Evolutionary conservation across 1,140 invertebrate species (phyloP).

Genomic region (Cecropterus lyciades): DNA sequence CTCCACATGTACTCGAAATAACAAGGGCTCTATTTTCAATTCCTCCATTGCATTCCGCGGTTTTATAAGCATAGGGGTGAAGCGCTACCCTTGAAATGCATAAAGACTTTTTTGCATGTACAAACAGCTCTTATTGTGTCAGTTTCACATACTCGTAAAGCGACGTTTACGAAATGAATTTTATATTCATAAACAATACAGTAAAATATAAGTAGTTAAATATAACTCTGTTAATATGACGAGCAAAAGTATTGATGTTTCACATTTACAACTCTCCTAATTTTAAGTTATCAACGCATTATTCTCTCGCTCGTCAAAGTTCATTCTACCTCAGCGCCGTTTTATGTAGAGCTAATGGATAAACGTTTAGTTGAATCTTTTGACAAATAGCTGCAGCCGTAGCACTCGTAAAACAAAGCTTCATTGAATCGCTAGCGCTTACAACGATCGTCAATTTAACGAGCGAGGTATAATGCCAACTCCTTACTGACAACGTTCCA

Average conservation of each 20-base stretch:
- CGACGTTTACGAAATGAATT: constrained; percentile 31
- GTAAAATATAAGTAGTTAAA: no score
- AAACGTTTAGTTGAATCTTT: constrained; percentile 59
- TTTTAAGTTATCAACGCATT: constrained; percentile 3
- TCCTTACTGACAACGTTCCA: constrained; percentile 33
- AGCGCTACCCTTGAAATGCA: constrained; percentile 56
- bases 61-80: constrained; percentile 56
- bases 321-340: constrained; percentile 30
- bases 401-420: constrained; percentile 61
- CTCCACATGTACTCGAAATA: constrained; percentile 74
- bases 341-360: constrained; percentile 55
- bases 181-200: no score
- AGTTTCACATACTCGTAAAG: constrained; percentile 39
- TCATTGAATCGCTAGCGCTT: constrained; percentile 55
- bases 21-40: constrained; percentile 79
- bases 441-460: constrained; percentile 62
- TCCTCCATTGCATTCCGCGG: constrained; percentile 65
- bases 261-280: neutral
- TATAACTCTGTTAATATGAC: no score
- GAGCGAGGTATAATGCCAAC: constrained; percentile 44
- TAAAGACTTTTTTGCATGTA: constrained; percentile 59
- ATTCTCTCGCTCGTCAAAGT: constrained; percentile 19
- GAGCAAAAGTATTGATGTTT: neutral
- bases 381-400: constrained; percentile 57
- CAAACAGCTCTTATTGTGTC: constrained; percentile 50